These are phyloP conservation scores for Drosophila neotestacea DNA, from an alignment of 2,888 invertebrate species.

Conservation along the genomic window DNA sequence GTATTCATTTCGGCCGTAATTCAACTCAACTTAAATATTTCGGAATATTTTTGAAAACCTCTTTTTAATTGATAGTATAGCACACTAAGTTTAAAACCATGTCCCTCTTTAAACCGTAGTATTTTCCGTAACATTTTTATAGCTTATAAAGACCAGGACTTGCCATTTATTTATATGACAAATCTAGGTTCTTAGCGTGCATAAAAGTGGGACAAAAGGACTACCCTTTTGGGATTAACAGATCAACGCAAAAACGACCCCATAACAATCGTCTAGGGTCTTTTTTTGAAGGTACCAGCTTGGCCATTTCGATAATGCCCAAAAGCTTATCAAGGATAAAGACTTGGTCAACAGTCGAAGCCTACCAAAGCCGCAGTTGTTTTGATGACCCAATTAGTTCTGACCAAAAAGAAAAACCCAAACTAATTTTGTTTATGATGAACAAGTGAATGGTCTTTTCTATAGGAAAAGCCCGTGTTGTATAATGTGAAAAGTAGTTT, in stretches of 20 bases:
- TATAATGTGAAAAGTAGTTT: not conserved
- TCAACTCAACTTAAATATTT: slow-evolving; percentile 47
- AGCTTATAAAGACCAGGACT: slow-evolving; percentile 22
- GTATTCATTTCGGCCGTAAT: slow-evolving; percentile 53
- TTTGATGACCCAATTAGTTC: slow-evolving; percentile 76
- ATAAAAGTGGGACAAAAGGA: slow-evolving; percentile 10
- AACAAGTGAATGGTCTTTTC: not conserved
- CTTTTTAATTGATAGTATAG: slow-evolving; percentile 44
- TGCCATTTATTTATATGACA: slow-evolving; percentile 57
- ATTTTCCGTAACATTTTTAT: slow-evolving; percentile 19
- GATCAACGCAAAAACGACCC: slow-evolving; percentile 68
- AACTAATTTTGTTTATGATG: slow-evolving; percentile 32
- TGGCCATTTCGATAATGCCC: slow-evolving; percentile 63
- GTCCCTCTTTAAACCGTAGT: slow-evolving; percentile 3
- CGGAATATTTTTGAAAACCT: slow-evolving; percentile 2
- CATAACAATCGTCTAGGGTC: slow-evolving; percentile 58
- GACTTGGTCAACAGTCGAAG: slow-evolving; percentile 32
- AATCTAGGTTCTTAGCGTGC: slow-evolving; percentile 38
- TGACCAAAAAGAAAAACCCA: slow-evolving; percentile 2
- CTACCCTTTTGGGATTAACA: slow-evolving; percentile 77
- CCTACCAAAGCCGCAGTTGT: slow-evolving; percentile 1
- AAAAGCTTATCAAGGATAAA: slow-evolving; percentile 64
- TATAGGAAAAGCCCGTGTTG: slow-evolving; percentile 12
- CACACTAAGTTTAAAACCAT: not conserved
- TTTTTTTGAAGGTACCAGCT: slow-evolving; percentile 21